A percentile compares a stretch with the other conserved stretches of the same genome.
Evolutionary conservation across 2,888 invertebrate genomes (phyloP).

Genomic region (Macrosiphum euphorbiae): DNA sequence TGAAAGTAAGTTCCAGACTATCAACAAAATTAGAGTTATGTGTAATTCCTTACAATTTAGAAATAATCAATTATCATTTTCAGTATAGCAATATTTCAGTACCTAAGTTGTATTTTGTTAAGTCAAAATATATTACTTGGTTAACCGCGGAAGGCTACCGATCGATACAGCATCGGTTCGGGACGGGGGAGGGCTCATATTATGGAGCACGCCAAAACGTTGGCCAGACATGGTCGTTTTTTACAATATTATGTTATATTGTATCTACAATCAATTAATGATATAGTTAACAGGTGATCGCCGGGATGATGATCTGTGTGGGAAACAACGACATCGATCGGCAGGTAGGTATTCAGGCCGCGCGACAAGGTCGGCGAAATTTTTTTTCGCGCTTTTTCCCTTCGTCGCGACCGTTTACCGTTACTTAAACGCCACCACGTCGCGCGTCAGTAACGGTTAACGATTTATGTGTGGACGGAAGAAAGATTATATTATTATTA

Average conservation of each 20-base stretch:
- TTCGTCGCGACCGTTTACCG: neutral
- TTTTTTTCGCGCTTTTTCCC: conserved; percentile 22
- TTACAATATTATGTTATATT: neutral
- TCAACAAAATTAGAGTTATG: neutral
- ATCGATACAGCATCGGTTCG: neutral
- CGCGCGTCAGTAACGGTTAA: conserved; percentile 11
- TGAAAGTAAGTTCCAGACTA: neutral
- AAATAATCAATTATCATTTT: neutral
- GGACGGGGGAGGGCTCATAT: neutral
- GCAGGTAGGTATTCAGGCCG: neutral
- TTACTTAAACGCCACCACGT: conserved; percentile 14
- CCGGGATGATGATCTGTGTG: neutral
- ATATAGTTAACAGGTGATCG: neutral
- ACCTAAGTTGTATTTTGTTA: neutral
- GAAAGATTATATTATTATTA: neutral
- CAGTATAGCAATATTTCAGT: too few species aligned
- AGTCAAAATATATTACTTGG: neutral
- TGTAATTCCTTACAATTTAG: neutral
- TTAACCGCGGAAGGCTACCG: neutral
- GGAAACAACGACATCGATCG: neutral
- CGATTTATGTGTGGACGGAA: neutral
- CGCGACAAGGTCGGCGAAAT: conserved; percentile 21
- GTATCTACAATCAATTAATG: neutral
- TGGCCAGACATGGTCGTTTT: neutral
- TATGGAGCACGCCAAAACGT: neutral